Evolutionary conservation across 1,140 invertebrate genomes (phyloP), one percentile per base, ranked within the genome.

Genomic region (Drosophila nannoptera): DNA sequence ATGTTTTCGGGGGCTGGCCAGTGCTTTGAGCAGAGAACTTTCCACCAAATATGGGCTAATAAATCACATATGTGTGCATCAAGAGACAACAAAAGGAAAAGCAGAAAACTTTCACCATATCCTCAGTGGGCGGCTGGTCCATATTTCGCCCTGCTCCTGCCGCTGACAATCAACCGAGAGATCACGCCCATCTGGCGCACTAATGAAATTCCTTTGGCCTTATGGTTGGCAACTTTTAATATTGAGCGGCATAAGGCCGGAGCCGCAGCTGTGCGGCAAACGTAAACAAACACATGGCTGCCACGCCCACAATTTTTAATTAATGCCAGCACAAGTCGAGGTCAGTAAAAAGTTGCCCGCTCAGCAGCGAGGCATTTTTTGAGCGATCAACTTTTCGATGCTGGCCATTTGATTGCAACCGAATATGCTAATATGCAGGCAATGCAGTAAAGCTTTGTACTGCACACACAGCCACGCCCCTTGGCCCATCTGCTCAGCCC

Each of bases 321-420:
- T 84, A 82, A 73, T 69, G 59, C 75, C 45, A 69, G 22, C 45
- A 68, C 68, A 73, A 82, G 69, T 83, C 56, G 80, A 69, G 80
- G 64, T 78, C 73, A 82, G 75, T 82, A 83, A 78, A 83, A 84
- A 77, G 60, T 74, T 65, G 72, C 61, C 48, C 16, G 63, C 61
- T 64, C 72, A 70, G 62, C 68, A 22, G 22, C 49, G n/a, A 38
- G 22, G 9, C 35, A 52, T 50, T 65, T 65, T 64, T 46, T 40
- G 40, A 7, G 36, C 16, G 12, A 4, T 33, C 14, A n/a, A n/a
- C 56, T 54, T 45, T 31, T 36, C 45, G 59, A 78, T 58, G n/a
- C 14, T 45, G 33, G 32, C 49, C 75, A 73, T 83, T 76, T 61
- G 66, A 84, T 64, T 72, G 68, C 75, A 35, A 35, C 46, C 42